These are phyloP conservation scores for Melanotaenia nigrans DNA, from an alignment of 2,797 vertebrate genomes.

Conservation along the genomic window DNA sequence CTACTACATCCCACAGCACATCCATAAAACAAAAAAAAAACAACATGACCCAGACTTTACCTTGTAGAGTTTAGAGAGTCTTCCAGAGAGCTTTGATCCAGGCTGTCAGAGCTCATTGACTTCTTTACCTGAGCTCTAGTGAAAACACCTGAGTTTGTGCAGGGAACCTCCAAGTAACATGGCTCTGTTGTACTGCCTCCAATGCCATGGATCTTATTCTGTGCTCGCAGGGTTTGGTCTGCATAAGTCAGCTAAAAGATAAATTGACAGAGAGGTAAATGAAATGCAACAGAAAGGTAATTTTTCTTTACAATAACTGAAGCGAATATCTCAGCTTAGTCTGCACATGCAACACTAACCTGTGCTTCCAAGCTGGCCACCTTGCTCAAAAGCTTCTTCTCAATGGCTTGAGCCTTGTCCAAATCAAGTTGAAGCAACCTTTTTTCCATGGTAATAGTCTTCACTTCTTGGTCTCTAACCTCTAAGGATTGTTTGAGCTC, in stretches of 20 bases:
- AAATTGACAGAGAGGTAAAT: background rate
- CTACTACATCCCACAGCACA: background rate
- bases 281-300: accelerated
- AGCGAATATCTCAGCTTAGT: background rate
- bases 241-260: conserved; percentile 61
- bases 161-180: conserved; percentile 36
- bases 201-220: conserved; percentile 66
- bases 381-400: conserved; percentile 79
- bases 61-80: conserved; percentile 82
- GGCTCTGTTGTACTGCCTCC: conserved; percentile 13
- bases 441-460: conserved; percentile 72
- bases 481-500: conserved; percentile 76
- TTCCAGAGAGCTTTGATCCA: conserved; percentile 85
- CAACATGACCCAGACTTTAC: conserved; percentile 61
- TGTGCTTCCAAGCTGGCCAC: conserved; percentile 87
- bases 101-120: conserved; percentile 85
- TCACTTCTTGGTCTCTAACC: conserved; percentile 80
- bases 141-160: conserved; percentile 37
- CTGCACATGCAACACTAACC: conserved; percentile 73
- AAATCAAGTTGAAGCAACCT: conserved; percentile 84
- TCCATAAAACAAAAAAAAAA: background rate
- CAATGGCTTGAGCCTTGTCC: conserved; percentile 76
- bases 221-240: conserved; percentile 81
- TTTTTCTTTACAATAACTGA: background rate
- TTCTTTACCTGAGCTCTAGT: conserved; percentile 35